Conservation (phyloP, 2,113 vertebrate genomes). For the Fulica atra region DNA sequence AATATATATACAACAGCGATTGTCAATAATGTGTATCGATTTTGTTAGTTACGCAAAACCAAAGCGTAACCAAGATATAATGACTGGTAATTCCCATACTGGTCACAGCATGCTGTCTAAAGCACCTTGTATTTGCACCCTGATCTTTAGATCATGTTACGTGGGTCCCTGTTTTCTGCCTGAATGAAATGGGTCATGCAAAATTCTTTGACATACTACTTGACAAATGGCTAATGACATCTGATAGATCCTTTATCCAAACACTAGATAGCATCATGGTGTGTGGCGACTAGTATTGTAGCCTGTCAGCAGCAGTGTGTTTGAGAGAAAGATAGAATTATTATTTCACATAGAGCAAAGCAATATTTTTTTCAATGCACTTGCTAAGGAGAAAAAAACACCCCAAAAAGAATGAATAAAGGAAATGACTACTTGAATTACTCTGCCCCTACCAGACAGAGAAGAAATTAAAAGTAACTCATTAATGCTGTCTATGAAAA, state of each 20-base stretch:
- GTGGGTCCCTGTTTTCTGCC: background rate
- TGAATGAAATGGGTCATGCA: background rate
- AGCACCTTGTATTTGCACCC: background rate
- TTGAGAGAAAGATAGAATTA: background rate
- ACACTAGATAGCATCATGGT: background rate
- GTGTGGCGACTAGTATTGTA: background rate
- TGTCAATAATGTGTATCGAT: background rate
- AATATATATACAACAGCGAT: background rate
- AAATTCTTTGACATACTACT: background rate
- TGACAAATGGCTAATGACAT: background rate
- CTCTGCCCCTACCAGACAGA: background rate
- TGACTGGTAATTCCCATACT: background rate
- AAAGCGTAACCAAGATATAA: background rate
- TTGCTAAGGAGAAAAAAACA: background rate
- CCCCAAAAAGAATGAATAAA: background rate
- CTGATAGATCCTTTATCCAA: background rate
- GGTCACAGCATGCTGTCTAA: background rate
- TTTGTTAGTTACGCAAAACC: background rate
- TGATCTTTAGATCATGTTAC: background rate
- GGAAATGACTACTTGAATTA: background rate
- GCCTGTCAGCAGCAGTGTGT: background rate
- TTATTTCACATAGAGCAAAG: background rate
- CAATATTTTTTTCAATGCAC: background rate
- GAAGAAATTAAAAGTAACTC: background rate
- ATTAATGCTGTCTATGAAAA: background rate